Conservation (phyloP, 1,140 invertebrate genomes). For the Solen grandis region DNA sequence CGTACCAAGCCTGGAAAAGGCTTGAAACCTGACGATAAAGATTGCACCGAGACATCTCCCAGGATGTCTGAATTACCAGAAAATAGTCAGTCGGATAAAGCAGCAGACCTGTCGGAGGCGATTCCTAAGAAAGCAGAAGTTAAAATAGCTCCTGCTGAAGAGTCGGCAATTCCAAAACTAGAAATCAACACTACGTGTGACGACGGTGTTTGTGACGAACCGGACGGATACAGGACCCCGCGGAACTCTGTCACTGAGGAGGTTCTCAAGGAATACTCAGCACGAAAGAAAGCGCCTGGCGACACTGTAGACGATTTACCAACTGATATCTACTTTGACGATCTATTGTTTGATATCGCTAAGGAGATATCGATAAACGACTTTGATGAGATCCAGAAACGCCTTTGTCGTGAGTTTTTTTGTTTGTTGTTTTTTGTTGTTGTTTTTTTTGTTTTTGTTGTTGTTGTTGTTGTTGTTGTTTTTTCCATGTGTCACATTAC, state of each 20-base stretch:
- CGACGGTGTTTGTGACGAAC: background rate
- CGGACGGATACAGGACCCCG: background rate
- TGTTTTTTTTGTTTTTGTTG: no score
- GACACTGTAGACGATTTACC: background rate
- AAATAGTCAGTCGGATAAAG: background rate
- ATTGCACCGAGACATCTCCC: background rate
- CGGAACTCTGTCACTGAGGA: background rate
- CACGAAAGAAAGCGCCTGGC: background rate
- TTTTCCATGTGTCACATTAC: no score
- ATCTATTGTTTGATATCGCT: background rate
- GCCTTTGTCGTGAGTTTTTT: background rate
- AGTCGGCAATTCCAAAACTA: background rate
- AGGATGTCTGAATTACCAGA: background rate
- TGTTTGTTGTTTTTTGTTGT: no score
- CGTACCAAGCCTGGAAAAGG: background rate
- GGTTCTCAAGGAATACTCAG: background rate
- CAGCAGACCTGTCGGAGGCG: background rate
- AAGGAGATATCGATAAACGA: background rate
- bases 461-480: no score
- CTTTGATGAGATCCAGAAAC: background rate
- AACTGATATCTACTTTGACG: background rate
- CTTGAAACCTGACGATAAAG: background rate
- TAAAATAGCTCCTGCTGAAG: background rate
- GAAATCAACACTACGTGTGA: background rate
- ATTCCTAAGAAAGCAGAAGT: no score